Base-by-base conservation (phyloP, 1,140 invertebrate species). In the Drosophila athabasca region DNA sequence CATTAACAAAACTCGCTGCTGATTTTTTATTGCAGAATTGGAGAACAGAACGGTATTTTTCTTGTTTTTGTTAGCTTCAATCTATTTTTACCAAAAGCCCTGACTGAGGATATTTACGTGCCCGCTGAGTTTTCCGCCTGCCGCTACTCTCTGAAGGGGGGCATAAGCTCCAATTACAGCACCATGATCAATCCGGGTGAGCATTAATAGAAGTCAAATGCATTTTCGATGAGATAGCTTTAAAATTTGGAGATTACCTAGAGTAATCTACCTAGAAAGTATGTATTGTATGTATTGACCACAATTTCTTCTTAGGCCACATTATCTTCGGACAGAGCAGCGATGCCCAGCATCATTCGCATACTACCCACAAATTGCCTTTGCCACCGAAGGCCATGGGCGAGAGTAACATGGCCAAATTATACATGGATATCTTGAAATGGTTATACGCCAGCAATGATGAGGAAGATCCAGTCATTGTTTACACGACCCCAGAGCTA, bases 51-150 rank as follows among this genome's bases (percentile, higher is more conserved):
- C n/a, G n/a, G n/a, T n/a, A n/a, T n/a, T n/a, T n/a, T n/a, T n/a
- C n/a, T n/a, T 15, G 48, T 81, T 1, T 88, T 91, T 24, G 72
- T 41, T 0, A 67, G 76, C 3, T 91, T 90, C 0, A 91, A 91
- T 13, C n/a, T n/a, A n/a, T n/a, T n/a, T n/a, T n/a, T 91, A 76
- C 45, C 64, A 0, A 90, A 88, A 26, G 76, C 75, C 0, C 8
- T 64, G 0, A 53, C 52, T 6, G 57, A 39, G 4, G 64, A 74
- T 0, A 64, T 84, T 6, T 90, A 91, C 43, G 66, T 90, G 2
- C 90, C 90, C 4, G 90, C 90, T 0, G 90, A 91, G 15, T 78
- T 91, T 31, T 51, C 90, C 0, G 79, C 84, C 1, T 82, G 66
- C 35, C 46, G 78, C 31, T 91, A 61, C 57, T 85, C 90, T 0